Base-by-base conservation (phyloP, 2,797 vertebrate genomes). In the Huso huso region DNA sequence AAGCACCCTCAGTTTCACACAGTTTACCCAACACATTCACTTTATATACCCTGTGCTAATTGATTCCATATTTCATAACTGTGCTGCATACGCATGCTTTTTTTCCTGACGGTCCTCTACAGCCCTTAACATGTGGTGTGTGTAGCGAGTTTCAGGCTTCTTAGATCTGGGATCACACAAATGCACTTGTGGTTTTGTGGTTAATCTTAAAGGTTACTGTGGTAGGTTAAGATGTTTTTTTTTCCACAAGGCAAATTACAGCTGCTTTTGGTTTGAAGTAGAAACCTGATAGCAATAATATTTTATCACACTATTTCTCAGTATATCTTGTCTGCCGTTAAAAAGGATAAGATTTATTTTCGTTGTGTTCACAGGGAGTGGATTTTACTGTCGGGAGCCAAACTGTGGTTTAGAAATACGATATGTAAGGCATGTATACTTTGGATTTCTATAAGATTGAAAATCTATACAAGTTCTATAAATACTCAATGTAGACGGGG, bases 51-150 rank as follows among this genome's bases (percentile, higher is more conserved):
- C 37, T 51, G 55, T 49, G 6, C 49, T 62, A 62, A 51, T 55
- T 69, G 64, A 66, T 51, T 7, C 15, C 51, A 72, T 67, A 68
- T 61, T 71, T 66, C 53, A 62, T 69, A 68, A 52, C 69, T 76
- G 51, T 37, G 13, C 65, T 69, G 68, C 60, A 71, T 66, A 68
- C 68, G 72, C 69, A 68, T 51, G 51, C 73, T 74, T 63, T 74
- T 81, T 79, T 79, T 78, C 72, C 63, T 70, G 61, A 61, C 66
- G 86, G 84, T 55, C 74, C 73, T 66, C 66, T 68, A 68, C 69
- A 52, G 37, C 59, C 72, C 75, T 87, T 86, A 92, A 82, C 90
- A 85, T 92, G 92, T 87, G 87, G 91, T 90, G 86, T 88, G 83
- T 87, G 86, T 82, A 84, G 80, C 78, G 77, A 88, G 85, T 90